phyloP scores from a whole-genome alignment of 2,113 vertebrate species.

The Trogon melanurus region DNA sequence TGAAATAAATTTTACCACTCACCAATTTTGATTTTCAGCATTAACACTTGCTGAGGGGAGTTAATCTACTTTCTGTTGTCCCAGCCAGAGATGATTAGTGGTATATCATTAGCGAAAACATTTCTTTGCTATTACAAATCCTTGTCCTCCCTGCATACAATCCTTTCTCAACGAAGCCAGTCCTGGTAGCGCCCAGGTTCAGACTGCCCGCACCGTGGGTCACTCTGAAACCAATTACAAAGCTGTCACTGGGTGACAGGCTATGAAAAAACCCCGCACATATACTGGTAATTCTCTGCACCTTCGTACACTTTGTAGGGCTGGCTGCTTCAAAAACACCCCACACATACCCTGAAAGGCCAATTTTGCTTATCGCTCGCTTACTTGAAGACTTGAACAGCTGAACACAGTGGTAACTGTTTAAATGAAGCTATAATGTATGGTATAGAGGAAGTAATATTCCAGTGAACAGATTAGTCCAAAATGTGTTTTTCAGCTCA shows the following conservation, averaged over 20 bases:
- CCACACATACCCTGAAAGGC: not conserved
- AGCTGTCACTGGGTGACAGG: not conserved
- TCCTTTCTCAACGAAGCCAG: not conserved
- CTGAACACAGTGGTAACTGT: not conserved
- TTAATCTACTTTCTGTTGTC: not conserved
- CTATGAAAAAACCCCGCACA: not conserved
- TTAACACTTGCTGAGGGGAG: not conserved
- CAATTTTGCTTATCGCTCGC: not conserved
- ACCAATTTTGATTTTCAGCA: not conserved
- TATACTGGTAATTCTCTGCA: not conserved
- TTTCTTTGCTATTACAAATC: not conserved
- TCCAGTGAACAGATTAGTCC: not conserved
- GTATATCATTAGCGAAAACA: not conserved
- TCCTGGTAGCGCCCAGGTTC: not conserved
- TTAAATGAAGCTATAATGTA: not conserved
- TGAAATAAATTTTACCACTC: not conserved
- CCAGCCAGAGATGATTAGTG: not conserved
- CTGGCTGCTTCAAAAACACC: not conserved
- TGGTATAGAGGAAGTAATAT: not conserved
- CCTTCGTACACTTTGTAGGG: not conserved
- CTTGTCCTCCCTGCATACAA: not conserved
- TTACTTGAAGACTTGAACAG: not conserved
- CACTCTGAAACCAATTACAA: not conserved
- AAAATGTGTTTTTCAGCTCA: not conserved
- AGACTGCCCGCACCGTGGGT: not conserved